phyloP scores from a whole-genome alignment of 2,113 vertebrate genomes.

The Piaya cayana region DNA sequence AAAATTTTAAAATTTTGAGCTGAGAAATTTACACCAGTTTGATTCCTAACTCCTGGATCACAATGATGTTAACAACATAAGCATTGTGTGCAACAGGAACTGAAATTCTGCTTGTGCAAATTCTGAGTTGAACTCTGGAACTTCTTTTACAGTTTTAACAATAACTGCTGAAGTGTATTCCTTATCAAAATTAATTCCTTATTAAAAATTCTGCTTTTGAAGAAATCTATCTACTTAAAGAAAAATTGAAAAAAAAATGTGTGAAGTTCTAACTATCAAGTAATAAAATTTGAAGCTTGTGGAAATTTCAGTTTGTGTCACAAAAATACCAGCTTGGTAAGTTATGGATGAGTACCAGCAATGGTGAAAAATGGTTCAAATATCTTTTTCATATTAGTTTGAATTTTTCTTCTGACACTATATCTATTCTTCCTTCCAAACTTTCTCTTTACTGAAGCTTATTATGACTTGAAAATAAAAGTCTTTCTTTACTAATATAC shows the following conservation, averaged over 20 bases:
- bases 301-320: not conserved
- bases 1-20: not conserved
- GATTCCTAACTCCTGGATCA: conserved; percentile 74
- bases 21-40: not conserved
- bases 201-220: conserved; percentile 80
- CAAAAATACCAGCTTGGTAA: not conserved
- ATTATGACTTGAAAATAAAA: not conserved
- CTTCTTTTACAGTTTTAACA: conserved; percentile 74
- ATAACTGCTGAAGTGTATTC: conserved; percentile 75
- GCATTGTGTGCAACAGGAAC: conserved; percentile 75
- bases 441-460: not conserved
- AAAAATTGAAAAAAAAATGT: not conserved
- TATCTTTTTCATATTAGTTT: not conserved
- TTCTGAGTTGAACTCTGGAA: conserved; percentile 81
- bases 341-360: not conserved
- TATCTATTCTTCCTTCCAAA: not conserved
- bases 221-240: conserved; percentile 76
- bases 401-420: not conserved
- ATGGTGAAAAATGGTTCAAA: not conserved
- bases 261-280: not conserved
- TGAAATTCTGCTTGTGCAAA: conserved; percentile 80
- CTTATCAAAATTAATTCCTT: conserved; percentile 83
- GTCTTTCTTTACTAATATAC: not conserved
- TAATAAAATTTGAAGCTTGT: not conserved
- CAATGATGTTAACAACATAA: conserved; percentile 80